These are phyloP conservation scores for Eristalinus aeneus DNA, from an alignment of 2,888 invertebrate species.

Conservation along the genomic window DNA sequence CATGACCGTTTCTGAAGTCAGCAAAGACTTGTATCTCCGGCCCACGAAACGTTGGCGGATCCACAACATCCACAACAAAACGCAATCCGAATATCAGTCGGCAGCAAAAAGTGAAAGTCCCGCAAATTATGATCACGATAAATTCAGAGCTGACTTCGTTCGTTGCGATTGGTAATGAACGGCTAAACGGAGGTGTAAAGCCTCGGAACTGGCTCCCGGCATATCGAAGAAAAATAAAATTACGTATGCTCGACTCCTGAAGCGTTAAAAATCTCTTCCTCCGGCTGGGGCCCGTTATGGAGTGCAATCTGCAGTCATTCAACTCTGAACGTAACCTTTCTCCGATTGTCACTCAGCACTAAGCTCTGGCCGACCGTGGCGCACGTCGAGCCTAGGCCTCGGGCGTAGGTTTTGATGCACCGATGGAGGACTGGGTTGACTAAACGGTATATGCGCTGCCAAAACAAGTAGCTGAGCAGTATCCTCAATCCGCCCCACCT, in stretches of 20 bases:
- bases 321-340: slow-evolving; percentile 70
- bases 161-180: slow-evolving; percentile 17
- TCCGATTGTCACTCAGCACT: slow-evolving; percentile 55
- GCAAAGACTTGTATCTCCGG: slow-evolving; percentile 46
- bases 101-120: slow-evolving; percentile 62
- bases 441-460: slow-evolving; percentile 55
- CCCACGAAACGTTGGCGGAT: slow-evolving; percentile 48
- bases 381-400: not conserved
- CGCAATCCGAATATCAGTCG: slow-evolving; percentile 27
- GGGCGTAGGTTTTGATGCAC: slow-evolving; percentile 2
- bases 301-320: slow-evolving; percentile 62
- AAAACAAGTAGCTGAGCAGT: slow-evolving; percentile 39
- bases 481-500: slow-evolving; percentile 39
- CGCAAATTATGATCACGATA: slow-evolving; percentile 67
- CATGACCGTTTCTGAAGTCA: slow-evolving; percentile 44
- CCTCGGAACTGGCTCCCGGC: slow-evolving; percentile 4
- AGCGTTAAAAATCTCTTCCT: slow-evolving; percentile 9
- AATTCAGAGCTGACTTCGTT: slow-evolving; percentile 14
- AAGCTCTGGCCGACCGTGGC: slow-evolving; percentile 6
- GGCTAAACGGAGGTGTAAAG: slow-evolving; percentile 33
- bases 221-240: slow-evolving; percentile 1
- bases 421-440: slow-evolving; percentile 48
- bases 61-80: slow-evolving; percentile 18
- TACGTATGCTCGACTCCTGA: not conserved
- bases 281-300: slow-evolving; percentile 17